Percentiles rank a stretch among this genome's conserved stretches.
These are phyloP conservation scores for Neostethus bicornis DNA, from an alignment of 2,797 vertebrate genomes.

Conservation along the genomic window DNA sequence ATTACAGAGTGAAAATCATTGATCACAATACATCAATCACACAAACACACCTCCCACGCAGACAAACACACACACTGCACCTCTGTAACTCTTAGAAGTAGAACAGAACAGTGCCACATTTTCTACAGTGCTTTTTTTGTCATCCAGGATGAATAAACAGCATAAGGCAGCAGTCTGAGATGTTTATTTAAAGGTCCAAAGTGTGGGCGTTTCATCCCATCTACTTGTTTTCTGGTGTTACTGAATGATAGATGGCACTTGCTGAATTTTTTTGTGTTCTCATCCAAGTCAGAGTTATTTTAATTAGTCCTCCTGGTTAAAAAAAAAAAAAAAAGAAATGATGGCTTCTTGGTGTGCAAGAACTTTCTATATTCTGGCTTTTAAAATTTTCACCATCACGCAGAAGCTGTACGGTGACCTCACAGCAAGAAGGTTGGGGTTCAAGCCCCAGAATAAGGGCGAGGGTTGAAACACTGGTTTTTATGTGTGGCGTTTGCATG, in stretches of 20 bases:
- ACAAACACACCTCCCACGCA: constrained; percentile 16
- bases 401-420: too few species aligned
- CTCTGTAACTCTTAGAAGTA: constrained; percentile 48
- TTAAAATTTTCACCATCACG: not conserved
- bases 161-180: constrained; percentile 72
- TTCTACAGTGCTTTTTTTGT: constrained; percentile 82
- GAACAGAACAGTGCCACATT: constrained; percentile 53
- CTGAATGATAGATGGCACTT: constrained; percentile 27
- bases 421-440: too few species aligned
- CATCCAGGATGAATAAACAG: constrained; percentile 74
- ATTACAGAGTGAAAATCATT: constrained; percentile 40
- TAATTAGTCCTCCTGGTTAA: too few species aligned
- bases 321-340: too few species aligned
- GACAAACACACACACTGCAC: constrained; percentile 38
- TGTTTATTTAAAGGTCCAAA: constrained; percentile 6
- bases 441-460: too few species aligned
- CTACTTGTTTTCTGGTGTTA: constrained; percentile 17
- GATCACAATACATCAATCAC: constrained; percentile 6
- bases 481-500: too few species aligned
- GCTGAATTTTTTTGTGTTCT: constrained; percentile 15
- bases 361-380: not conserved
- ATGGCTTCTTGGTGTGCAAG: constrained; percentile 16
- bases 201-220: constrained; percentile 10
- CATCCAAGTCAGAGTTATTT: too few species aligned
- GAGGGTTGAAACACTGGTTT: too few species aligned